phyloP scores from a whole-genome alignment of 1,140 invertebrate genomes.

The Achroia grisella region DNA sequence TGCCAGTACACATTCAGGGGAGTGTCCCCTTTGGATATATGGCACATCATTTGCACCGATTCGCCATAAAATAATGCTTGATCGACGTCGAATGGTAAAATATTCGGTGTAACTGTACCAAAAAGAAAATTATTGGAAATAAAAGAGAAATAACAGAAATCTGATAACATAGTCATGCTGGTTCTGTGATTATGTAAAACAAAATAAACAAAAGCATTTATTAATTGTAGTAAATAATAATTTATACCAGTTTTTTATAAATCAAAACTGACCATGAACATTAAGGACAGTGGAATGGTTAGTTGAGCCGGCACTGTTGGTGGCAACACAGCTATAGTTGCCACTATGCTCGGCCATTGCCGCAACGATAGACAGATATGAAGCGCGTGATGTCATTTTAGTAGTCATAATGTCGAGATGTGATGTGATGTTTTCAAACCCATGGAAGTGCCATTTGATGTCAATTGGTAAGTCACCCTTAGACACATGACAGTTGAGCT shows the following conservation, averaged over 20 bases:
- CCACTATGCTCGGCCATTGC: constrained; percentile 84
- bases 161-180: constrained; percentile 41
- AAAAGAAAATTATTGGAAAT: constrained; percentile 15
- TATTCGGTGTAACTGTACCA: constrained; percentile 77
- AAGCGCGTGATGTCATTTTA: constrained; percentile 84
- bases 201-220: constrained; percentile 19
- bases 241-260: too few relatives aligned
- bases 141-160: not conserved
- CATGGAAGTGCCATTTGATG: constrained; percentile 86
- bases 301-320: constrained; percentile 81
- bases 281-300: constrained; percentile 80
- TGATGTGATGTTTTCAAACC: constrained; percentile 75
- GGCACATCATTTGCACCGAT: constrained; percentile 78
- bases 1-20: constrained; percentile 77
- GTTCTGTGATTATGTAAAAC: constrained; percentile 39
- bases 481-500: constrained; percentile 83
- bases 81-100: constrained; percentile 69
- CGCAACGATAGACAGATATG: constrained; percentile 84
- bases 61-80: constrained; percentile 74
- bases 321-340: constrained; percentile 87
- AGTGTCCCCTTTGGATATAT: constrained; percentile 79
- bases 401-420: constrained; percentile 81
- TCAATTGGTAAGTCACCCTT: constrained; percentile 85
- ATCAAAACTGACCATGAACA: constrained; percentile 80
- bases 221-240: not conserved